phyloP scores from a whole-genome alignment of 2,888 invertebrate genomes.

The Dynastes tityus region DNA sequence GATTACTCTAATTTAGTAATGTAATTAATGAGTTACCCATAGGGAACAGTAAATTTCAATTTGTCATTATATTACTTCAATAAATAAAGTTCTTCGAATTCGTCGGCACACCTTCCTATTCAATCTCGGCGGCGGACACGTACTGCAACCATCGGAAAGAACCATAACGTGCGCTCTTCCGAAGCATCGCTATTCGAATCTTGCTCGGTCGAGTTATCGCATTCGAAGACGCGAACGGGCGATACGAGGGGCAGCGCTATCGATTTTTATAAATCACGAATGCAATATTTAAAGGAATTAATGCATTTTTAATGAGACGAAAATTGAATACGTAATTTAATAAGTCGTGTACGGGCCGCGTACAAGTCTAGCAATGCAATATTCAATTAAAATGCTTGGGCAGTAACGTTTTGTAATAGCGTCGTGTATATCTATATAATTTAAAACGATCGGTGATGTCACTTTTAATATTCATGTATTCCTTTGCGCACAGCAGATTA shows the following conservation, averaged over 20 bases:
- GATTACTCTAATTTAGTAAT: conserved; percentile 1
- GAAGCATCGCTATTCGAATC: conserved; percentile 29
- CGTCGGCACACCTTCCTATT: conserved; percentile 33
- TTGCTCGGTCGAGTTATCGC: conserved; percentile 11
- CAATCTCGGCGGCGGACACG: neutral
- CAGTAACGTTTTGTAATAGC: conserved; percentile 36
- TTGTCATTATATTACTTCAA: conserved; percentile 7
- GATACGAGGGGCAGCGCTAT: conserved; percentile 9
- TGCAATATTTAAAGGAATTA: conserved; percentile 42
- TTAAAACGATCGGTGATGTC: conserved; percentile 19
- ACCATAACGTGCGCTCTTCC: conserved; percentile 4
- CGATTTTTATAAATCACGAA: conserved; percentile 45
- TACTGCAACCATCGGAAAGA: conserved; percentile 8
- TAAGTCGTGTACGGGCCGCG: conserved; percentile 26
- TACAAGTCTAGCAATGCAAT: conserved; percentile 32
- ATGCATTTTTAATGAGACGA: conserved; percentile 48
- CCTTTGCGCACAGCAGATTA: conserved; percentile 14
- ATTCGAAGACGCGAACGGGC: conserved; percentile 6
- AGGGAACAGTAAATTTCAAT: neutral
- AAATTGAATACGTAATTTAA: conserved; percentile 48
- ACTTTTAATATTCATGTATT: conserved; percentile 43
- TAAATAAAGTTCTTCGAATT: conserved; percentile 26
- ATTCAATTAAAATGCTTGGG: conserved; percentile 49
- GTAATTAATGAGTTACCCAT: neutral
- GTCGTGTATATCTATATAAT: conserved; percentile 20